These are phyloP conservation scores for Cepphus grylle DNA, from an alignment of 2,113 vertebrate genomes.

Conservation along the genomic window DNA sequence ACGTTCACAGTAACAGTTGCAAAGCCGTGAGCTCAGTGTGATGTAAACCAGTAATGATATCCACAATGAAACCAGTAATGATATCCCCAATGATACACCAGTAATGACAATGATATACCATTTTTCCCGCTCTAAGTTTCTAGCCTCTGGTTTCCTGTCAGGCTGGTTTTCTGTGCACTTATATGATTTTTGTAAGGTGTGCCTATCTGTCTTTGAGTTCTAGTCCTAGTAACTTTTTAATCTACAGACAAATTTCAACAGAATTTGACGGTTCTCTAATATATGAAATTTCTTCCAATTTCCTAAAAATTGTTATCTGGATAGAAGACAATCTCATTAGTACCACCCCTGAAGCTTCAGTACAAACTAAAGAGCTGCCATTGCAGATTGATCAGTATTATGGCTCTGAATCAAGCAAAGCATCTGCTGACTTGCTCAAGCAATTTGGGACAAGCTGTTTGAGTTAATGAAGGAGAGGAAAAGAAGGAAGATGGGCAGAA, in stretches of 20 bases:
- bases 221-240: background rate
- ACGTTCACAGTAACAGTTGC: background rate
- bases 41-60: background rate
- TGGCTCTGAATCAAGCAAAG: background rate
- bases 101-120: too few relatives aligned
- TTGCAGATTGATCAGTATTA: background rate
- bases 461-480: background rate
- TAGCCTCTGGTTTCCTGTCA: background rate
- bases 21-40: background rate
- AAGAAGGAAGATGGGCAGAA: background rate
- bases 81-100: background rate
- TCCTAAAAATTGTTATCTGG: background rate
- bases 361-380: background rate
- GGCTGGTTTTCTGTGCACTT: background rate
- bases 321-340: background rate
- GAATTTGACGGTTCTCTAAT: background rate
- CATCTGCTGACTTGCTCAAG: background rate
- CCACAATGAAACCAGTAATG: background rate
- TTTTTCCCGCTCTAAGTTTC: accelerated
- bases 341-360: background rate
- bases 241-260: background rate
- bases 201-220: background rate
- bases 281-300: background rate
- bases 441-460: background rate
- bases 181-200: background rate